Percentiles rank a stretch among this genome's conserved stretches.
These are phyloP conservation scores for Romanomermis culicivorax DNA, from an alignment of 2,888 invertebrate genomes.

Conservation along the genomic window DNA sequence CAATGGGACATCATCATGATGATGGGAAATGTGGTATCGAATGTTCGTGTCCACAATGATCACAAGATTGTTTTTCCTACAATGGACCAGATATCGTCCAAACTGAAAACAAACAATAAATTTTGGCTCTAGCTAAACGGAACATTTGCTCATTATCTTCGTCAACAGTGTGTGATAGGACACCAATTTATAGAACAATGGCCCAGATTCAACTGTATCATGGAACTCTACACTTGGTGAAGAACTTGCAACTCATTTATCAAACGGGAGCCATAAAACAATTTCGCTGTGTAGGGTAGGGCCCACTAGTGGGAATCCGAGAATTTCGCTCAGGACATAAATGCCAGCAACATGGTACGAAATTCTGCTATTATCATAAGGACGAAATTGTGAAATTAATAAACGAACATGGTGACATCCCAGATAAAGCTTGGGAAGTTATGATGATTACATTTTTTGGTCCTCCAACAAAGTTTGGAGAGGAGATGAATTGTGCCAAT, in stretches of 20 bases:
- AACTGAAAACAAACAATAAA: too few species aligned
- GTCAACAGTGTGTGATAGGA: too few species aligned
- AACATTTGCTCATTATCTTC: too few species aligned
- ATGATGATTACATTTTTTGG: background rate
- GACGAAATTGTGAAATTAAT: background rate
- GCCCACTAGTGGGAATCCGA: background rate
- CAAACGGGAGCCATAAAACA: background rate
- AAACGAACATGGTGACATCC: background rate
- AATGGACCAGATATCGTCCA: too few species aligned
- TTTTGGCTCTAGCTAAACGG: too few species aligned
- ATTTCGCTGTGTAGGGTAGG: background rate
- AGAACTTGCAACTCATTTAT: background rate
- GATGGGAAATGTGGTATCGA: too few species aligned
- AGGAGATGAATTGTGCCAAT: background rate
- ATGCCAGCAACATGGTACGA: background rate
- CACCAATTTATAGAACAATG: too few species aligned
- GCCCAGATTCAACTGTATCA: too few species aligned
- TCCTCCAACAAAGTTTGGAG: background rate
- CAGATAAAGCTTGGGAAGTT: background rate
- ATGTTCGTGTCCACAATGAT: too few species aligned
- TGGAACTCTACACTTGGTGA: background rate
- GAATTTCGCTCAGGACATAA: background rate
- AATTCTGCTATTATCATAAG: background rate
- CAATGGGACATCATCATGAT: too few species aligned
- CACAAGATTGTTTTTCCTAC: too few species aligned